Evolutionary conservation across 2,113 vertebrate species (phyloP).

Genomic region (Cettia cetti): DNA sequence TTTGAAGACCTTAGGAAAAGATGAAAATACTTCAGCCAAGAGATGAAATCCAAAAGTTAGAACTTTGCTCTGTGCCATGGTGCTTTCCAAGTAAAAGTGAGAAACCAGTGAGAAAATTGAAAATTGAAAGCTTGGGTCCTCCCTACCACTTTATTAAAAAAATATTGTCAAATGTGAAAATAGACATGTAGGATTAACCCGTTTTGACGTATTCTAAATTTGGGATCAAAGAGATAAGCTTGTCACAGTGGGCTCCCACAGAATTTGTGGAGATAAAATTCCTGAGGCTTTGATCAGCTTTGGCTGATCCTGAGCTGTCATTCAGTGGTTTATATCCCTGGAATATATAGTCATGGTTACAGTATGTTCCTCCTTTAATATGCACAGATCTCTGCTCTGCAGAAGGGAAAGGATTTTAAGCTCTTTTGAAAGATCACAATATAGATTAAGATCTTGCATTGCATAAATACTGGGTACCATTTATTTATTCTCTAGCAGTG

Average conservation of each 20-base stretch:
- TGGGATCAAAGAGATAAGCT: conserved; percentile 38
- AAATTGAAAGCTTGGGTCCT: neutral
- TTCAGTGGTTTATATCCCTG: conserved; percentile 8
- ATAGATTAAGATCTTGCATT: neutral
- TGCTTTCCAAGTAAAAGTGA: neutral
- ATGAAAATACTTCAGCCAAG: neutral
- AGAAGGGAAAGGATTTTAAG: conserved; percentile 8
- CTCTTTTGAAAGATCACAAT: neutral
- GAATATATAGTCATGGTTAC: conserved; percentile 19
- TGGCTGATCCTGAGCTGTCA: conserved; percentile 40
- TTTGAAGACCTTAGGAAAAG: neutral
- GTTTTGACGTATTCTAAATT: conserved; percentile 17
- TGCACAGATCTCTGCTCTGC: conserved; percentile 15
- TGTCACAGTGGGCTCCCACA: conserved; percentile 17
- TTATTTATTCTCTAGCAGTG: neutral
- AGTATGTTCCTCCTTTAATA: neutral
- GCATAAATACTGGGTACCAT: neutral
- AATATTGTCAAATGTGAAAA: neutral
- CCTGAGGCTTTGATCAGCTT: conserved; percentile 41
- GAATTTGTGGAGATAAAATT: conserved; percentile 20
- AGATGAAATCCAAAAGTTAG: neutral
- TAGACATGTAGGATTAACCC: conserved; percentile 23
- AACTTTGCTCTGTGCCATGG: neutral
- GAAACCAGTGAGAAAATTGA: neutral
- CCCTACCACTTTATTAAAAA: neutral